Evolutionary conservation across 2,888 invertebrate genomes (phyloP), one percentile per base, ranked within the genome.

Genomic region (Drosophila limbata): DNA sequence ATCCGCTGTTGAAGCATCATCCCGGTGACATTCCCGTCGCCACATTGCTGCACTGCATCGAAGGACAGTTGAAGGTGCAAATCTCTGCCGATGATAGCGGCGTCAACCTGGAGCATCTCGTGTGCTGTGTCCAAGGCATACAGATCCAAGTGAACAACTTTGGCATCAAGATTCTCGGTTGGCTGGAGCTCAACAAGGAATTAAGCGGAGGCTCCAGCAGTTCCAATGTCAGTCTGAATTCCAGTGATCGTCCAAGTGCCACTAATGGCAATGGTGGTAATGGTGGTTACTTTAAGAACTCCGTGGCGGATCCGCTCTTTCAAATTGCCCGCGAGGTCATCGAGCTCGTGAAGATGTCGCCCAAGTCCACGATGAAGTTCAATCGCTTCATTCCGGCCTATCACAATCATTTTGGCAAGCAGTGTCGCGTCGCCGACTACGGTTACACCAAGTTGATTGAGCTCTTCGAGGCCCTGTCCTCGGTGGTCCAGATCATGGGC

Each of bases 331-430:
- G 97, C 1, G 98, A 99, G 92, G 94, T 98, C 19, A 95, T 97
- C 0, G 98, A 98, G 91, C 92, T 98, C 65, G 93, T 98, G 67
- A 96, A 96, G 87, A 96, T 96, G 53, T 95, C 95, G 21, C 96
- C 97, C 0, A 95, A 95, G 75, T 96, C 97, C 88, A 96, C 96
- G 63, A 95, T 99, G 93, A 95, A 96, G 4, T 96, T 97, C 91
- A 95, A 94, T 92, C 96, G 97, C 88, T 96, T 98, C 78, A 98
- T 98, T 85, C 98, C 98, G 2, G 96, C 97, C 1, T 99, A 98
- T 93, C 98, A 99, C 91, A 98, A 98, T 92, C 98, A 98, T 92
- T 99, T 98, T 92, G 98, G 98, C 0, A 95, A 97, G 35, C 98
- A 99, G 92, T 98, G 98, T 91, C 95, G 98, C 57, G 98, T 99